Evolutionary conservation across 2,113 vertebrate genomes (phyloP).

Genomic region (Eptesicus fuscus): DNA sequence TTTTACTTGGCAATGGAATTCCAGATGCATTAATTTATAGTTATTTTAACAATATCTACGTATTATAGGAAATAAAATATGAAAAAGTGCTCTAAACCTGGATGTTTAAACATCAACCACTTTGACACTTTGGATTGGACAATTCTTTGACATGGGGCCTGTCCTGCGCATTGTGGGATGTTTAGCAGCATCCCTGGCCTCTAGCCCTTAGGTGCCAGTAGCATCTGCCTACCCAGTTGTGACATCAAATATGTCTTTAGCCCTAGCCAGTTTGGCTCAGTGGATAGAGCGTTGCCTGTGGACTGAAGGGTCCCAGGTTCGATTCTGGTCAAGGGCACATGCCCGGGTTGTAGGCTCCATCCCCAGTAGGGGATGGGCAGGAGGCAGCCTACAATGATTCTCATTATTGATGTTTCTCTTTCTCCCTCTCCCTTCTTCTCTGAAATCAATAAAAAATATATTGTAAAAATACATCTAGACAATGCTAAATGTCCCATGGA

Average conservation of each 20-base stretch:
- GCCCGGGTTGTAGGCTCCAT: too few species aligned
- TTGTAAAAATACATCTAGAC: not conserved
- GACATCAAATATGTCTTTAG: not conserved
- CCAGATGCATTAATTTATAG: not conserved
- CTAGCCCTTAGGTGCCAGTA: not conserved
- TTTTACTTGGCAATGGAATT: conserved; percentile 1
- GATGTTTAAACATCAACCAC: not conserved
- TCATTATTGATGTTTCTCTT: too few species aligned
- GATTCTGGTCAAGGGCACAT: too few species aligned
- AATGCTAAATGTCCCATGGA: not conserved
- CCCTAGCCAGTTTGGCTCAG: too few species aligned
- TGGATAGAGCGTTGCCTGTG: too few species aligned
- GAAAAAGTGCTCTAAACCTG: not conserved
- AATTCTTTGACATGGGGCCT: not conserved
- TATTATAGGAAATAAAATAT: not conserved
- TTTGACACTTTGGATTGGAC: not conserved
- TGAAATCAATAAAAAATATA: too few species aligned
- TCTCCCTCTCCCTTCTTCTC: too few species aligned
- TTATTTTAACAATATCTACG: not conserved
- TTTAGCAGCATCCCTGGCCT: not conserved
- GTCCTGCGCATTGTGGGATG: not conserved
- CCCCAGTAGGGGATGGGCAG: too few species aligned
- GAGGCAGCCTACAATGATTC: too few species aligned
- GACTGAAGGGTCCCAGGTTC: too few species aligned
- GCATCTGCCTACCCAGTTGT: not conserved